Evolutionary conservation across 2,113 vertebrate species (phyloP).

Genomic region (Hippocampus barbouri): DNA sequence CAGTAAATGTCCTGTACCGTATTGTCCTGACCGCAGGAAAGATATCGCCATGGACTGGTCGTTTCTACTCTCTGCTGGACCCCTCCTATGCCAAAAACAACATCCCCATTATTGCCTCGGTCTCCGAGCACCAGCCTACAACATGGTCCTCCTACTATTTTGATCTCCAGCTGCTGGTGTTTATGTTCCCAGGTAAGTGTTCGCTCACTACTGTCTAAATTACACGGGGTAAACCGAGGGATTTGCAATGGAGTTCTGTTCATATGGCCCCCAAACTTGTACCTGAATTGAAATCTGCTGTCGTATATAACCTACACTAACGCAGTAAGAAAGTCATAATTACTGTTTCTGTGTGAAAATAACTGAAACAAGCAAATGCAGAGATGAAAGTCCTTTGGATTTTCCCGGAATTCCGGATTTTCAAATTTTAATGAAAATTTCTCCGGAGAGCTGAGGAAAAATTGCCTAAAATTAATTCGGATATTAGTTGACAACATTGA

Average conservation of each 20-base stretch:
- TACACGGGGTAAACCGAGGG: not conserved
- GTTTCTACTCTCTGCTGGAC: constrained; percentile 96
- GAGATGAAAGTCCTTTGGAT: no score
- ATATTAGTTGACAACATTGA: no score
- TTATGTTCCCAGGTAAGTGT: constrained; percentile 92
- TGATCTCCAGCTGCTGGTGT: constrained; percentile 96
- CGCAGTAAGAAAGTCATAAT: no score
- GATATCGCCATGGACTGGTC: constrained; percentile 97
- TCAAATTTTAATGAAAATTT: no score
- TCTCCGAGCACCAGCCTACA: constrained; percentile 97
- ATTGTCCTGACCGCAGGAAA: constrained; percentile 76
- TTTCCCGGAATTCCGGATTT: no score
- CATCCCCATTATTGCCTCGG: constrained; percentile 97
- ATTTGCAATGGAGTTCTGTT: not conserved
- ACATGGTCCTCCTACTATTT: constrained; percentile 99
- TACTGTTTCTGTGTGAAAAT: no score
- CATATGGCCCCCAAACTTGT: not conserved
- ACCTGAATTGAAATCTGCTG: not conserved
- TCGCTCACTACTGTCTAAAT: not conserved
- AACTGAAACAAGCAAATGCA: no score
- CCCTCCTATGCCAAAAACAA: constrained; percentile 99
- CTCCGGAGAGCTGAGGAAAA: no score
- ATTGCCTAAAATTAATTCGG: no score
- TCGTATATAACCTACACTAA: not conserved
- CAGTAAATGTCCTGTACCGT: not conserved